Evolutionary conservation across 2,797 vertebrate genomes (phyloP).

Genomic region (Oreochromis grahami): DNA sequence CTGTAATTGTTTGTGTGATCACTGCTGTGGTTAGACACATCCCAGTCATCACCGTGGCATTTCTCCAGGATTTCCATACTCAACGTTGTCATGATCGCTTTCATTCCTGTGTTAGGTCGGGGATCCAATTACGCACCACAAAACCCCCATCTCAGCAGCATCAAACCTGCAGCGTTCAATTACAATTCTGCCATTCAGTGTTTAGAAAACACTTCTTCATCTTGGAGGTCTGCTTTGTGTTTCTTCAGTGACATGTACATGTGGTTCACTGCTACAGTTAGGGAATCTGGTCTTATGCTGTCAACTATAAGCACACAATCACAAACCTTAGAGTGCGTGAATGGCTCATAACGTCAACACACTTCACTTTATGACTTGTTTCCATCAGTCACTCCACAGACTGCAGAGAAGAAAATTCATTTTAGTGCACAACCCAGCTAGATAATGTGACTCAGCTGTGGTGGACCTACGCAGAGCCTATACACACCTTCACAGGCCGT

Average conservation of each 20-base stretch:
- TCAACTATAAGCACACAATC: background rate
- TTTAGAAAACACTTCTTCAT: background rate
- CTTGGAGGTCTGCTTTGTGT: background rate
- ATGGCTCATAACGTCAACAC: background rate
- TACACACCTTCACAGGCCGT: background rate
- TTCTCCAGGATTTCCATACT: background rate
- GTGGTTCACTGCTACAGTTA: background rate
- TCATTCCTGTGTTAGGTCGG: background rate
- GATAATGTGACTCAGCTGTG: background rate
- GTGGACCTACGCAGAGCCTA: background rate
- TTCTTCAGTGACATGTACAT: background rate
- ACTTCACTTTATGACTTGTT: background rate
- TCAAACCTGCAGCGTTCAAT: background rate
- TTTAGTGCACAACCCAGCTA: background rate
- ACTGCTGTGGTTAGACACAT: background rate
- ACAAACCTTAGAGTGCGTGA: background rate
- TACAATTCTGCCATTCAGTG: background rate
- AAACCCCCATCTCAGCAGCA: background rate
- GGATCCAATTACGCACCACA: background rate
- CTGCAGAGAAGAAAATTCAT: rapidly evolving
- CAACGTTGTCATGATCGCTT: background rate
- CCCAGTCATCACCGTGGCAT: background rate
- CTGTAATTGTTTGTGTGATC: background rate
- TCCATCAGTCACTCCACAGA: background rate
- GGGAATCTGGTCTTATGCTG: background rate